Base-by-base conservation (phyloP, 2,797 vertebrate genomes). In the Melanogrammus aeglefinus region DNA sequence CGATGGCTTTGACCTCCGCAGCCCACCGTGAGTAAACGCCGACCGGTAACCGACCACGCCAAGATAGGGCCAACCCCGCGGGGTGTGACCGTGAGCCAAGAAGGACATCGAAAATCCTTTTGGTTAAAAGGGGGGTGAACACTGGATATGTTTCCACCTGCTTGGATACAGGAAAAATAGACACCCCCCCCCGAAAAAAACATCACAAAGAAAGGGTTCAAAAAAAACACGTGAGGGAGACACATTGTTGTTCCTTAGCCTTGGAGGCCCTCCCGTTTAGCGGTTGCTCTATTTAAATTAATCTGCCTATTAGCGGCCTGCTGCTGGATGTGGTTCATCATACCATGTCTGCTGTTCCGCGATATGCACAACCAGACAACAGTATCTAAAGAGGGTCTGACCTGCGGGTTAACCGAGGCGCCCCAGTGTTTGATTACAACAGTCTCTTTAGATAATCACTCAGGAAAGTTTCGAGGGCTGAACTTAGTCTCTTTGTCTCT, bases 1-100 rank as follows among this genome's bases (percentile, higher is more conserved):
- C 82, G 89, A 92, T 91, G 89, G 92, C 90, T 93, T 90, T 93
- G 91, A 93, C 92, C 92, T 92, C 88, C 82, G 86, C 82, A 86
- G 86, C 84, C 87, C 75, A 79, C 90, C 85, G 87, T 82, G 86
- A 76, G 89, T 89, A 91, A 93, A 91, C 85, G 89, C 89, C 92
- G 87, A 91, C 90, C 90, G 88, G 88, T 81, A 82, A 82, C 83
- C 84, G n/a, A 88, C 88, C 88, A 89, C 88, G 91, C 91, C 91
- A 93, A 91, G 92, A 86, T 85, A 91, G 83, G 72, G 72, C 57
- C 57, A 83, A 86, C 86, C 87, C 87, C 83, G 33, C 79, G 87
- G 87, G 87, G 75, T 70, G 72, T 80, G 91, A 82, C 81, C 75
- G 63, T 77, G 87, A 89, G 88, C 91, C 90, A 92, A 90, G 87